Evolutionary conservation across 1,140 invertebrate species (phyloP).

Genomic region (Drosophila lacteicornis): DNA sequence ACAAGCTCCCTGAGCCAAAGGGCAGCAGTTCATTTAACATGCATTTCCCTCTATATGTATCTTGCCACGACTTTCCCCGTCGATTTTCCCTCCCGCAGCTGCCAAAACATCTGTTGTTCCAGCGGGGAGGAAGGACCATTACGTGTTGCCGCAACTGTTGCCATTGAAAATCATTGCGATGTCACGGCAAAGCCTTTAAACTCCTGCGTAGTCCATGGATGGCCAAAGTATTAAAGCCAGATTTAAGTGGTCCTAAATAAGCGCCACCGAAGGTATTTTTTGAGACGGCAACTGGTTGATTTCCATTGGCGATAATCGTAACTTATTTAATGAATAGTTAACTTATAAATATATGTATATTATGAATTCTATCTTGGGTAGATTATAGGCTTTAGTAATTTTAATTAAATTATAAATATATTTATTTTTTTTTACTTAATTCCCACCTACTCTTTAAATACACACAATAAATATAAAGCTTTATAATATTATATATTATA

Average conservation of each 20-base stretch:
- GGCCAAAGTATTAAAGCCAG: conserved; percentile 23
- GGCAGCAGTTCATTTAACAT: conserved; percentile 56
- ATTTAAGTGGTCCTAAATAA: conserved; percentile 25
- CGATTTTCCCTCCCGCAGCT: conserved; percentile 19
- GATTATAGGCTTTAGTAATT: too few relatives aligned
- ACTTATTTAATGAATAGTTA: too few relatives aligned
- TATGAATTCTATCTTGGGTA: too few relatives aligned
- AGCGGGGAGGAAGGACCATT: conserved; percentile 31
- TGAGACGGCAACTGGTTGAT: neutral
- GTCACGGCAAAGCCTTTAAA: conserved; percentile 34
- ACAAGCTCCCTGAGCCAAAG: conserved; percentile 41
- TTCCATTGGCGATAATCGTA: neutral
- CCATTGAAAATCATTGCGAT: conserved; percentile 46
- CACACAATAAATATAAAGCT: too few relatives aligned
- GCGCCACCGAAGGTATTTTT: too few relatives aligned
- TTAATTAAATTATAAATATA: too few relatives aligned
- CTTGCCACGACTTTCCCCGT: conserved; percentile 5
- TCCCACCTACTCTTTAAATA: too few relatives aligned
- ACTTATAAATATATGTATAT: too few relatives aligned
- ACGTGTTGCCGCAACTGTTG: conserved; percentile 58
- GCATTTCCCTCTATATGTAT: conserved; percentile 16
- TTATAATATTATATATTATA: too few relatives aligned
- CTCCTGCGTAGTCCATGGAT: conserved; percentile 1
- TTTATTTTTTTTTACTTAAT: too few relatives aligned
- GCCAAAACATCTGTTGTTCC: conserved; percentile 35